Conservation (phyloP, 2,888 invertebrate species). For the Saturnia japonica region DNA sequence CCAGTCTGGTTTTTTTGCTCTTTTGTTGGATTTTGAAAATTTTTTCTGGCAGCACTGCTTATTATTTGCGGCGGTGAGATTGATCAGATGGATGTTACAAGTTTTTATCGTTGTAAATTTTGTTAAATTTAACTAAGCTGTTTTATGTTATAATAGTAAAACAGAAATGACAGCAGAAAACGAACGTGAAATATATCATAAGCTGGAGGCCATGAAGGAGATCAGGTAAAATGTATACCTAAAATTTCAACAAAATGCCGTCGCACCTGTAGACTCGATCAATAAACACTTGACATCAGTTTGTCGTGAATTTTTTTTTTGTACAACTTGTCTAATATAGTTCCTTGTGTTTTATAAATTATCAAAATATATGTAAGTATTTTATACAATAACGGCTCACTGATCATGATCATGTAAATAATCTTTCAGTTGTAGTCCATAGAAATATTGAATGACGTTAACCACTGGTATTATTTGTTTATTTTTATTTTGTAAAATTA, state of each 20-base stretch:
- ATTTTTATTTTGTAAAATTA: background rate
- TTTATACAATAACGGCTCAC: background rate
- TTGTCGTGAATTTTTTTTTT: constrained; percentile 30
- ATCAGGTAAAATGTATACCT: constrained; percentile 84
- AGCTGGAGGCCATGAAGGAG: constrained; percentile 96
- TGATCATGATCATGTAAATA: background rate
- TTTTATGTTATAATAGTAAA: constrained; percentile 4
- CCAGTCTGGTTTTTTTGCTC: too few species aligned
- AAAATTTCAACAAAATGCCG: constrained; percentile 40
- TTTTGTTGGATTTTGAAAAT: too few species aligned
- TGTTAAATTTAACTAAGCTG: constrained; percentile 1
- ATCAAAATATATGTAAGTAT: constrained; percentile 16
- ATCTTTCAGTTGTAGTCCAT: background rate
- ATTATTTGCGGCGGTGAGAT: background rate
- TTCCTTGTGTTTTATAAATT: constrained; percentile 14
- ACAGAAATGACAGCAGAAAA: constrained; percentile 86
- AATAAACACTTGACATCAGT: constrained; percentile 68
- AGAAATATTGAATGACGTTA: background rate
- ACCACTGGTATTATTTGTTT: background rate
- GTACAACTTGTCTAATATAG: too few species aligned
- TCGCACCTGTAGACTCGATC: constrained; percentile 79
- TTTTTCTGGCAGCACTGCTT: too few species aligned
- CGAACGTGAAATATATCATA: constrained; percentile 93
- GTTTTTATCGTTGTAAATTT: background rate
- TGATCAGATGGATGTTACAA: background rate